A percentile compares a stretch with the other conserved stretches of the same genome.
These are phyloP conservation scores for Carcinoscorpius rotundicauda DNA, from an alignment of 1,140 invertebrate species.

Conservation along the genomic window DNA sequence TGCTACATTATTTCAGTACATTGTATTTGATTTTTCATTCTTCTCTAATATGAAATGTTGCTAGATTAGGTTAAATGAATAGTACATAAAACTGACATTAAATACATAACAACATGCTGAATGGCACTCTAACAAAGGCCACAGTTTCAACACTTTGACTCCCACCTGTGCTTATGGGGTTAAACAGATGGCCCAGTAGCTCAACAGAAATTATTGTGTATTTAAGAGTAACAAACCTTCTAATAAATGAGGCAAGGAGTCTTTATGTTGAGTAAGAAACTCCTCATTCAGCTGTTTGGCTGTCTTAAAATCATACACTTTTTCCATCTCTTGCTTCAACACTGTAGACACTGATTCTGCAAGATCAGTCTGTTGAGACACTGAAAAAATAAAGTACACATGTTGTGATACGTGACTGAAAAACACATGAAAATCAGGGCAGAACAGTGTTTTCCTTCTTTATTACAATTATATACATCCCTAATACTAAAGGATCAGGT, in stretches of 20 bases:
- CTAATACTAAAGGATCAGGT: too few species aligned
- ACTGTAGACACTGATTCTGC: constrained; percentile 55
- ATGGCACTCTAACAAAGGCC: not conserved
- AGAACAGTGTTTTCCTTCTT: not conserved
- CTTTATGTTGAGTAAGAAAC: constrained; percentile 47
- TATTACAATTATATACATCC: not conserved
- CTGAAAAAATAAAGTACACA: constrained; percentile 8
- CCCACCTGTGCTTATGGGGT: not conserved
- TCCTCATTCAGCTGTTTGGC: constrained; percentile 53
- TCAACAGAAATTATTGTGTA: constrained; percentile 1
- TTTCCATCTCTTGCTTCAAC: constrained; percentile 53
- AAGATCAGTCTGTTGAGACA: constrained; percentile 30
- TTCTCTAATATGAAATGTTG: not conserved
- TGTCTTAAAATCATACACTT: constrained; percentile 47
- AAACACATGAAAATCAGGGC: not conserved
- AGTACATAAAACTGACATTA: not conserved
- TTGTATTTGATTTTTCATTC: too few species aligned
- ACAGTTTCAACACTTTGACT: not conserved
- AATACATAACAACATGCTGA: not conserved
- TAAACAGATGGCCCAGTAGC: not conserved
- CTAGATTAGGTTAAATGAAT: not conserved
- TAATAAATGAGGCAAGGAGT: constrained; percentile 52
- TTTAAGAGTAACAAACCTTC: constrained; percentile 40
- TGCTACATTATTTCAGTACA: too few species aligned
- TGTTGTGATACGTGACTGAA: not conserved